Evolutionary conservation across 1,140 invertebrate genomes (phyloP).

Genomic region (Frieseomelitta varia): DNA sequence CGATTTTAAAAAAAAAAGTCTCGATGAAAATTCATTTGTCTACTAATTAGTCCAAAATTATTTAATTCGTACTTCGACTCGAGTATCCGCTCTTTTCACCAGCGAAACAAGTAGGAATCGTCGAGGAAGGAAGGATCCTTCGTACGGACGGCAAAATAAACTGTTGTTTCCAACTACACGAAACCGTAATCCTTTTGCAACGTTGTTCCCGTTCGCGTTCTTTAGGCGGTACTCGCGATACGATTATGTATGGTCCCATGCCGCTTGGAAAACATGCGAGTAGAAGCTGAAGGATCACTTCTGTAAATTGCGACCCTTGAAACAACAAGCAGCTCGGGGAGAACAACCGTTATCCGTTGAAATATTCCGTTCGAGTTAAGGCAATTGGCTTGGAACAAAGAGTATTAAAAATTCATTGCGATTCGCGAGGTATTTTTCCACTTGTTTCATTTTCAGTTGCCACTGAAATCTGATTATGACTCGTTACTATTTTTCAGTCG

Average conservation of each 20-base stretch:
- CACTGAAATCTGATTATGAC: background rate
- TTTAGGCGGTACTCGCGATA: background rate
- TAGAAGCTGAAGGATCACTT: background rate
- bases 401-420: background rate
- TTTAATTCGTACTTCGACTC: background rate
- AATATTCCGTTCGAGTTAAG: background rate
- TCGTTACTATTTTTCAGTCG: too few relatives aligned
- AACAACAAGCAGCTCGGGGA: background rate
- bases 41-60: background rate
- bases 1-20: background rate
- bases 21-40: background rate
- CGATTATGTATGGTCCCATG: conserved; percentile 18
- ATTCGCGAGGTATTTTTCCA: background rate
- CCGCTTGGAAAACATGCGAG: background rate
- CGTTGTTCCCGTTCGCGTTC: background rate
- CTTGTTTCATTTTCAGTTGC: background rate
- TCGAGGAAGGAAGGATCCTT: background rate
- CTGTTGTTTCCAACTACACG: conserved; percentile 3
- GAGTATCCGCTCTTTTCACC: background rate
- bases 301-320: background rate
- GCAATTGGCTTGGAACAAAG: background rate
- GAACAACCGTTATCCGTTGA: conserved; percentile 1
- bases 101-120: conserved; percentile 11
- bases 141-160: conserved; percentile 34
- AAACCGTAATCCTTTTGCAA: conserved; percentile 18